A percentile compares a stretch with the other conserved stretches of the same genome.
Conservation (phyloP, 2,113 vertebrate species). For the Malurus cyaneus region DNA sequence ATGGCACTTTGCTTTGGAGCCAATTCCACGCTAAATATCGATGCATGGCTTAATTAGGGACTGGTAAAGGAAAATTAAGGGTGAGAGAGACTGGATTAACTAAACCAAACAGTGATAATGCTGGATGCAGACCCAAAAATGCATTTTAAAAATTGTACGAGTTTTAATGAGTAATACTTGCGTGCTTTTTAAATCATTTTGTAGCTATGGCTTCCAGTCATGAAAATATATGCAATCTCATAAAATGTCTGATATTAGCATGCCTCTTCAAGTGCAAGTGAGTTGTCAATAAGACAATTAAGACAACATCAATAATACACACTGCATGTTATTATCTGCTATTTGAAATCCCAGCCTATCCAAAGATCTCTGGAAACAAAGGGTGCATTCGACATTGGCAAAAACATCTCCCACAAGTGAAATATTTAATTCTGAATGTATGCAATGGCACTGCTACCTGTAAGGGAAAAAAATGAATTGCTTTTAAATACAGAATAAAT, state of each 20-base stretch:
- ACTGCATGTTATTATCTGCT: constrained; percentile 71
- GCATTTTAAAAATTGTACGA: background rate
- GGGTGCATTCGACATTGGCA: constrained; percentile 29
- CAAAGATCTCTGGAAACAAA: constrained; percentile 71
- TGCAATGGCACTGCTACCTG: background rate
- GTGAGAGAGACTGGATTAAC: background rate
- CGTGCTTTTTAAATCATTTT: constrained; percentile 44
- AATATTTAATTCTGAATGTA: constrained; percentile 30
- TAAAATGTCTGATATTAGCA: constrained; percentile 75
- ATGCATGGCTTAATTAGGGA: background rate
- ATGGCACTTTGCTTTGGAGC: background rate
- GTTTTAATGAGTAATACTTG: background rate
- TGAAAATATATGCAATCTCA: constrained; percentile 71
- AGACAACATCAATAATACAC: constrained; percentile 76
- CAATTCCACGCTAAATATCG: background rate
- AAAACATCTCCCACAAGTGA: constrained; percentile 16
- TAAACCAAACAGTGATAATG: background rate
- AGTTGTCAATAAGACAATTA: constrained; percentile 82
- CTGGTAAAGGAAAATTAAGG: constrained; percentile 7
- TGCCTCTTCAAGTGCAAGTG: constrained; percentile 76
- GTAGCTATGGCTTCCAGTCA: constrained; percentile 60
- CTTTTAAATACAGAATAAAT: constrained; percentile 43
- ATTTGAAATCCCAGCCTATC: constrained; percentile 65
- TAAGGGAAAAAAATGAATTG: background rate
- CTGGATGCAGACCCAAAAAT: background rate